Base-by-base conservation (phyloP, 2,888 invertebrate genomes). In the Drosophila hamatofila region DNA sequence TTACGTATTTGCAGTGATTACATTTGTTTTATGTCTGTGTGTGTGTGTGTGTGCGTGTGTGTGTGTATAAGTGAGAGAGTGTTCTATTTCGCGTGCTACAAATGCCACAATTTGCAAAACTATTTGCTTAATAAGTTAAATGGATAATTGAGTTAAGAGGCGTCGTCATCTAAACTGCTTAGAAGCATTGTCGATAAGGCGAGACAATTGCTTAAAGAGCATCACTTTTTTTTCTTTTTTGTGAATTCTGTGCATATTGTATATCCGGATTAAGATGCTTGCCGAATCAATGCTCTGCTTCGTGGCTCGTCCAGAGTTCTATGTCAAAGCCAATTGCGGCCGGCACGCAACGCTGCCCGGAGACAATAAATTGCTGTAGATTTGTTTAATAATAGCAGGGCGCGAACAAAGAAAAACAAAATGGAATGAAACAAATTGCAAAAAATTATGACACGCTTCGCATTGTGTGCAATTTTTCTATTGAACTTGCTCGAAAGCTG, bases 71-170 rank as follows among this genome's bases (percentile, higher is more conserved):
- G 7, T 30, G 9, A 66, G 55, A 54, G 63, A 41, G 21, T 68
- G 41, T 39, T 65, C 49, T 33, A 72, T 75, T 87, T 88, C 77
- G 88, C 84, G 86, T 88, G 88, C 74, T 41, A 59, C 33, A 72
- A 81, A 77, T 80, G 66, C 55, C 56, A 71, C 77, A 88, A 88
- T 84, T 88, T 83, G 83, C 80, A 73, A 77, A 67, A 72, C 57
- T 83, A 83, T 80, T 76, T 65, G 82, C 78, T 86, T 86, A 83
- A 88, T 88, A 80, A 76, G 82, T 82, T 88, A 86, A 86, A 86
- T 83, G 75, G 74, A 86, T 86, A 88, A 86, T 88, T 86, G 85
- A 82, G 88, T 73, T 80, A 80, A 76, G 88, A 72, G 88, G 85
- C 78, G 66, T 72, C 63, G 52, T 59, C 62, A 48, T 70, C 66